phyloP scores from a whole-genome alignment of 2,113 vertebrate species.

The Notarius quadriscutis region DNA sequence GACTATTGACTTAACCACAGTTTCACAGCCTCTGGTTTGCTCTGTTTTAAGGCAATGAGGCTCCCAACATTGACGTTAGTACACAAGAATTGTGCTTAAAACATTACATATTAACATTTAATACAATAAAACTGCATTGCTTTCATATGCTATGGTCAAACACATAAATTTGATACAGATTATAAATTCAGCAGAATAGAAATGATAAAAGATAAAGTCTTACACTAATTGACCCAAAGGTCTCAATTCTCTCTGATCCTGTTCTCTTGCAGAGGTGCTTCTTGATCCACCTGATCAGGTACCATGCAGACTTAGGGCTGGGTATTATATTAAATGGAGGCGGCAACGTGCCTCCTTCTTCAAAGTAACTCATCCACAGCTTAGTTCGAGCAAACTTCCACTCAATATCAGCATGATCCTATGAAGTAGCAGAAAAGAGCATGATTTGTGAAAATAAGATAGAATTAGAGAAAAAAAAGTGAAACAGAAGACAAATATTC shows the following conservation, averaged over 20 bases:
- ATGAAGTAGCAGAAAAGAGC: conserved; percentile 29
- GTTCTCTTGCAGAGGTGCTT: conserved; percentile 85
- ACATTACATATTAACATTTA: not conserved
- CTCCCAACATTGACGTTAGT: not conserved
- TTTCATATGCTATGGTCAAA: not conserved
- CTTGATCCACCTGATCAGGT: conserved; percentile 89
- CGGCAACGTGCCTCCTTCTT: conserved; percentile 96
- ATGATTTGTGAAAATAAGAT: conserved; percentile 23
- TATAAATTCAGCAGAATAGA: not conserved
- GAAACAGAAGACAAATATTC: not conserved
- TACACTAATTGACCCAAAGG: conserved; percentile 90
- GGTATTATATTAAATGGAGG: conserved; percentile 96
- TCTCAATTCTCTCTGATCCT: conserved; percentile 79
- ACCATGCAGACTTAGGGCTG: conserved; percentile 93
- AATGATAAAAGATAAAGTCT: conserved; percentile 51
- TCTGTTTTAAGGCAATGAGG: conserved; percentile 25
- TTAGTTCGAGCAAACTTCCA: conserved; percentile 99
- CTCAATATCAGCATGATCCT: conserved; percentile 99
- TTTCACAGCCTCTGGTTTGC: conserved; percentile 25
- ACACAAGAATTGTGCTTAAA: not conserved
- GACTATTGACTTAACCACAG: conserved; percentile 39
- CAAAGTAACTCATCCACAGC: conserved; percentile 99
- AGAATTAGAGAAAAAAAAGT: not conserved
- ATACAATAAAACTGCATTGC: not conserved
- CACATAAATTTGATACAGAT: not conserved